Evolutionary conservation across 2,888 invertebrate genomes (phyloP).

Genomic region (Junonia oenone): DNA sequence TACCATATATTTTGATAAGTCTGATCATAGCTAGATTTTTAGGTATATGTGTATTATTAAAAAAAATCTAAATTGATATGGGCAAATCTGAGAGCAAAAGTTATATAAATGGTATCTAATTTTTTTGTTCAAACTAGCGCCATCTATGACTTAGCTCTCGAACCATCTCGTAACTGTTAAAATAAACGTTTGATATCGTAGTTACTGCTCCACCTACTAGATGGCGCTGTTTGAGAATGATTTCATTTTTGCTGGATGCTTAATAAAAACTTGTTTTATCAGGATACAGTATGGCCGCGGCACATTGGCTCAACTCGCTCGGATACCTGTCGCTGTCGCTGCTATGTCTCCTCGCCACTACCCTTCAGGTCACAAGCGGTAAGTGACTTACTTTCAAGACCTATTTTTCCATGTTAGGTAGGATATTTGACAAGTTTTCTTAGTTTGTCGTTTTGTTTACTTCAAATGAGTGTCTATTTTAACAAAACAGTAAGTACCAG

Average conservation of each 20-base stretch:
- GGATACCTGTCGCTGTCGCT: constrained; percentile 87
- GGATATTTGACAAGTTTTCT: no score
- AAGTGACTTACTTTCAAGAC: no score
- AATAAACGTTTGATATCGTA: not conserved
- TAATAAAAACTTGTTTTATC: constrained; percentile 17
- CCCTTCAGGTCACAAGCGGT: constrained; percentile 89
- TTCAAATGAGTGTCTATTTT: no score
- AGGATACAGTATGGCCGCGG: constrained; percentile 92
- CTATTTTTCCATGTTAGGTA: no score
- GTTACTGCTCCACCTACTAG: constrained; percentile 41
- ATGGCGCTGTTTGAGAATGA: constrained; percentile 39
- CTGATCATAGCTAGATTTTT: no score
- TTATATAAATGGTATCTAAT: no score
- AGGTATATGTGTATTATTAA: no score
- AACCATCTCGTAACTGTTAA: not conserved
- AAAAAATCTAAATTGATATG: no score
- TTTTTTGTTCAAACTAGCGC: constrained; percentile 20
- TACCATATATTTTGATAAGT: no score
- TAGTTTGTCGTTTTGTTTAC: no score
- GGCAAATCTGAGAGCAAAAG: no score
- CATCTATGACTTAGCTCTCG: constrained; percentile 22
- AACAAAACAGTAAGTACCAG: no score
- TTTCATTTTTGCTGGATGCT: not conserved
- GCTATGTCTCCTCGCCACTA: constrained; percentile 86
- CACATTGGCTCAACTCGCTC: constrained; percentile 90